Evolutionary conservation across 2,888 invertebrate species (phyloP).

Genomic region (Drosophila sordidula): DNA sequence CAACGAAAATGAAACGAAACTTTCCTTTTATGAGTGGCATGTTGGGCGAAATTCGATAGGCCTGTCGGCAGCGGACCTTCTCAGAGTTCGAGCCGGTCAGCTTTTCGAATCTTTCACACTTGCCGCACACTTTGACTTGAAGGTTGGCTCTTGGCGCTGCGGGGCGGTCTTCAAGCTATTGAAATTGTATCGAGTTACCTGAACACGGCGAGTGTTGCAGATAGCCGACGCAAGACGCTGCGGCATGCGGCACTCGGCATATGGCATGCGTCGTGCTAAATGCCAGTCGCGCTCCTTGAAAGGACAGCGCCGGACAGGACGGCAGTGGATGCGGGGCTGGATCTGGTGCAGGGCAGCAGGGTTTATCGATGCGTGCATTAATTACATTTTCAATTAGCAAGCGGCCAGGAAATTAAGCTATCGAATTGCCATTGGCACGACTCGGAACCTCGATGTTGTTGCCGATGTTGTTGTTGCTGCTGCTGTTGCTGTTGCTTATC

Average conservation of each 20-base stretch:
- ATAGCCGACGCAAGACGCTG: conserved; percentile 22
- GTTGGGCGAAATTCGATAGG: conserved; percentile 67
- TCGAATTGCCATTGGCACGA: conserved; percentile 73
- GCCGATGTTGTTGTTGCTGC: background rate
- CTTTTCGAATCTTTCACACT: conserved; percentile 74
- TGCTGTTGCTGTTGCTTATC: conserved; percentile 39
- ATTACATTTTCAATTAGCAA: conserved; percentile 82
- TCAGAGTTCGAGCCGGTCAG: conserved; percentile 45
- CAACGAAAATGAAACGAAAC: conserved; percentile 39
- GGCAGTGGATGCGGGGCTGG: conserved; percentile 5
- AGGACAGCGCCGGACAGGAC: conserved; percentile 20
- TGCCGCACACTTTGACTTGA: conserved; percentile 73
- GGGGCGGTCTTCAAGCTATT: conserved; percentile 60
- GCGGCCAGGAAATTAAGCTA: conserved; percentile 79
- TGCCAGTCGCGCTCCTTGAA: conserved; percentile 64
- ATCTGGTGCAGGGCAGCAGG: conserved; percentile 12
- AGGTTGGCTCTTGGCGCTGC: conserved; percentile 9
- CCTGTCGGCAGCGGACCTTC: conserved; percentile 61
- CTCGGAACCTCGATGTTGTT: background rate
- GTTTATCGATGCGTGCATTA: conserved; percentile 73
- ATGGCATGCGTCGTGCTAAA: conserved; percentile 54
- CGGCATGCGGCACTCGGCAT: conserved; percentile 25
- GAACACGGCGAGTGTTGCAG: conserved; percentile 59
- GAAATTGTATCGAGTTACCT: conserved; percentile 74
- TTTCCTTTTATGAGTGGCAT: conserved; percentile 62